These are phyloP conservation scores for Sebastes nivosus DNA, from an alignment of 2,797 vertebrate genomes.

Conservation along the genomic window DNA sequence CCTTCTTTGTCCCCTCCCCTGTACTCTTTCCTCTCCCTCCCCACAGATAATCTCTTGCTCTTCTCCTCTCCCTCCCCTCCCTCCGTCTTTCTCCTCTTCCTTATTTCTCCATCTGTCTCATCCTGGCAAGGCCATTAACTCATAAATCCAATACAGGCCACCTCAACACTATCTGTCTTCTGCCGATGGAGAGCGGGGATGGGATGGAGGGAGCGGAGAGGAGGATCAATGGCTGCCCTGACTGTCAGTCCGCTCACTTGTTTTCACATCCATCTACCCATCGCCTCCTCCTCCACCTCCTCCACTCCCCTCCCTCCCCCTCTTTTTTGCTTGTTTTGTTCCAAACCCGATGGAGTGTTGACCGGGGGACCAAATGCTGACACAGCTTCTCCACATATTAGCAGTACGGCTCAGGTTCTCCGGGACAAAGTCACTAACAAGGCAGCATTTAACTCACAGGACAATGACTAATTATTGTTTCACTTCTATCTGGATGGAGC, in stretches of 20 bases:
- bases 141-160: constrained; percentile 87
- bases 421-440: no score
- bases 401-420: neutral
- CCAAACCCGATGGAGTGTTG: constrained; percentile 28
- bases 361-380: constrained; percentile 41
- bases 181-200: constrained; percentile 65
- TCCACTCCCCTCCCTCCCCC: neutral
- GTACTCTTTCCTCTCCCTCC: constrained; percentile 13
- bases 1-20: neutral
- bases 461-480: neutral
- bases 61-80: neutral
- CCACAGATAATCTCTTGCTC: constrained; percentile 27
- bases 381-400: constrained; percentile 21
- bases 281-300: constrained; percentile 21
- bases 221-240: constrained; percentile 81
- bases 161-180: constrained; percentile 86
- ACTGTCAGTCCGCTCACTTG: constrained; percentile 82
- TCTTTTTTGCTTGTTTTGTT: constrained; percentile 39
- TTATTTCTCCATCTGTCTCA: constrained; percentile 76
- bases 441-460: neutral
- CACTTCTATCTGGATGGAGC: neutral
- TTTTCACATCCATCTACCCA: constrained; percentile 85
- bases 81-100: constrained; percentile 50
- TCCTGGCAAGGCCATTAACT: constrained; percentile 86
- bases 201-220: constrained; percentile 69